phyloP scores from a whole-genome alignment of 2,888 invertebrate genomes.

The Ormyrus pomaceus region DNA sequence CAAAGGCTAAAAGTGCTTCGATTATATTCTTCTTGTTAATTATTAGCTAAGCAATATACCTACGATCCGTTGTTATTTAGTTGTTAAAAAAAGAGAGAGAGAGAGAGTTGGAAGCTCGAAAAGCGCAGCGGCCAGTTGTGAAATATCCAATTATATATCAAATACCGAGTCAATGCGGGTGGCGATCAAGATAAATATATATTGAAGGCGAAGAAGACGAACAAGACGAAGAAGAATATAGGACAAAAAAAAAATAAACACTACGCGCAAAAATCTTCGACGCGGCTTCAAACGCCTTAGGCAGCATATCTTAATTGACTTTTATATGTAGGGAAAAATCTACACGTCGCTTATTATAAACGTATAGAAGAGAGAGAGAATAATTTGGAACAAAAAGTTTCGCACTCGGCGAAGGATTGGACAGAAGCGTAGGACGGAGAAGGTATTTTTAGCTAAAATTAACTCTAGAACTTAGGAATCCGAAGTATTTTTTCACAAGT shows the following conservation, averaged over 20 bases:
- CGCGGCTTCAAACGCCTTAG: slow-evolving; percentile 57
- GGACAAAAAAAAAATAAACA: no score
- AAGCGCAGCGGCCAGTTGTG: slow-evolving; percentile 5
- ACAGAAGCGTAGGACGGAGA: background rate
- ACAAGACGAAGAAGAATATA: no score
- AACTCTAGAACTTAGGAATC: slow-evolving; percentile 35
- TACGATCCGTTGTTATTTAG: background rate
- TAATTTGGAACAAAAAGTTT: slow-evolving; percentile 27
- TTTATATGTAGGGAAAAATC: slow-evolving; percentile 48
- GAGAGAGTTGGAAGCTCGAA: no score
- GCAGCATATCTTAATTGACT: slow-evolving; percentile 56
- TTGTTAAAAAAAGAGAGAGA: background rate
- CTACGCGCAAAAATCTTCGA: slow-evolving; percentile 38
- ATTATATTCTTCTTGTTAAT: no score
- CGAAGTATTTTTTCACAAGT: slow-evolving; percentile 52
- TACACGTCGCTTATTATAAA: slow-evolving; percentile 37
- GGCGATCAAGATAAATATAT: no score
- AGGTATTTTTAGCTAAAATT: slow-evolving; percentile 52
- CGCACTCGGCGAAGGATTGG: slow-evolving; percentile 14
- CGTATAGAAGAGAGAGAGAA: slow-evolving; percentile 4
- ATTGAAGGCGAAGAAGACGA: no score
- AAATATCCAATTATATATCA: slow-evolving; percentile 37
- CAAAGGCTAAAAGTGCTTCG: background rate
- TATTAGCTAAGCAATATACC: background rate
- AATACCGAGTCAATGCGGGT: slow-evolving; percentile 37